Evolutionary conservation across 1,140 invertebrate genomes (phyloP), one percentile per base, ranked within the genome.

Genomic region (Ephestia elutella): DNA sequence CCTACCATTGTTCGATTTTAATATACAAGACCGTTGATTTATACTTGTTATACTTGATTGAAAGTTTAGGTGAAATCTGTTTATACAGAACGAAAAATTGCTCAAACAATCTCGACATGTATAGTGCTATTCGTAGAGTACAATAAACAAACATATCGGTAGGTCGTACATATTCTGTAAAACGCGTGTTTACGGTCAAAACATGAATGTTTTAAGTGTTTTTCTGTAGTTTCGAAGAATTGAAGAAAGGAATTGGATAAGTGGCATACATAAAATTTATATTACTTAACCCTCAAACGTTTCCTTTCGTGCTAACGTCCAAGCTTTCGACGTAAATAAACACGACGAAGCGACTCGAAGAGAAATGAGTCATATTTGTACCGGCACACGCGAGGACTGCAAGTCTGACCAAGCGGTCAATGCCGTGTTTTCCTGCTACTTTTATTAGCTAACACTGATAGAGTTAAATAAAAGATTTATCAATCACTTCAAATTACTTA

Each of bases 1-100:
- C 71, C 71, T 74, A 69, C 58, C 65, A 70, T 70, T 73, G 66
- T 73, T 80, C 73, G 58, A 75, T 20, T 11, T 56, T 13, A 49
- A 35, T 35, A 35, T 5, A 35, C 32, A 35, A 35, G 13, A 13
- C 8, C 9, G 32, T 13, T 35, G 8, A 35, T 13, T 35, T 35
- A 11, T 13, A 35, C 3, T 5, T 35, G 32, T 25, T 25, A 25
- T 25, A 25, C 21, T 25, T 25, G 2, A 25, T 25, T 25, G 21
- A 7, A 25, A 25, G 21, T 25, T n/a, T n/a, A n/a, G n/a, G 28
- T n/a, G n/a, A n/a, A n/a, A n/a, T n/a, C 3, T 35, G 32, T 35
- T 5, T 5, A 10, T 11, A 11, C 32, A 35, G 13, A 13, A 11
- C 1, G 4, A 2, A 35, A 35, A 35, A 35, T 35, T 35, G 21